A percentile compares a stretch with the other conserved stretches of the same genome.
These are phyloP conservation scores for Epistrophe eligans DNA, from an alignment of 2,888 invertebrate species.

Conservation along the genomic window DNA sequence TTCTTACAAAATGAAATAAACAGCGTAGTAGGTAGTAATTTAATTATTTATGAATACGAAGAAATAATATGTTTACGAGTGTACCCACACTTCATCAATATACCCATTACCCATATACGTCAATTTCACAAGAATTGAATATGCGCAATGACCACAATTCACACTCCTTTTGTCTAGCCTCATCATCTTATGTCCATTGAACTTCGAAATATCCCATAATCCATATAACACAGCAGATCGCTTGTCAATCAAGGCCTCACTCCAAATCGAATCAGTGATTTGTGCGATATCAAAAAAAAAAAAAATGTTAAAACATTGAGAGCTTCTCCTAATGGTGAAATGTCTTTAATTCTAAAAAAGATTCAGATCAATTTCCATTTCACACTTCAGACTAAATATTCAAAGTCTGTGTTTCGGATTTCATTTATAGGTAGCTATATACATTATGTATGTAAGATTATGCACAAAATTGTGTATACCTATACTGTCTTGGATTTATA, in stretches of 20 bases:
- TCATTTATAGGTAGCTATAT: not conserved
- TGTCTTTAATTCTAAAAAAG: not conserved
- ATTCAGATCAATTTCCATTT: not conserved
- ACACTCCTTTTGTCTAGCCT: not conserved
- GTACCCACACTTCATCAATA: not conserved
- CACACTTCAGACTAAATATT: not conserved
- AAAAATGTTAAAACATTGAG: not conserved
- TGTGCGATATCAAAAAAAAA: not conserved
- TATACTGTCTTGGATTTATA: not conserved
- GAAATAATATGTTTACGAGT: not conserved
- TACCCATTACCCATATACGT: not conserved
- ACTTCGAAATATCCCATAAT: not conserved
- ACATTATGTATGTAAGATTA: too few relatives aligned
- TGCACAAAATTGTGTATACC: not conserved
- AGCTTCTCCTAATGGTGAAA: not conserved
- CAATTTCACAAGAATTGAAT: not conserved
- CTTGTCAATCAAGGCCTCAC: not conserved
- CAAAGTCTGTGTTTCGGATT: not conserved
- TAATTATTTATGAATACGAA: not conserved
- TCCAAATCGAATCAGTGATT: not conserved
- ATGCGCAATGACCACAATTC: not conserved
- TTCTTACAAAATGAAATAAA: too few relatives aligned
- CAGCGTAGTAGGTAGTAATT: not conserved
- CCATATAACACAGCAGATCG: not conserved
- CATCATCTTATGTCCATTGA: not conserved